Conservation (phyloP, 2,888 invertebrate genomes). For the Apamea crenata region DNA sequence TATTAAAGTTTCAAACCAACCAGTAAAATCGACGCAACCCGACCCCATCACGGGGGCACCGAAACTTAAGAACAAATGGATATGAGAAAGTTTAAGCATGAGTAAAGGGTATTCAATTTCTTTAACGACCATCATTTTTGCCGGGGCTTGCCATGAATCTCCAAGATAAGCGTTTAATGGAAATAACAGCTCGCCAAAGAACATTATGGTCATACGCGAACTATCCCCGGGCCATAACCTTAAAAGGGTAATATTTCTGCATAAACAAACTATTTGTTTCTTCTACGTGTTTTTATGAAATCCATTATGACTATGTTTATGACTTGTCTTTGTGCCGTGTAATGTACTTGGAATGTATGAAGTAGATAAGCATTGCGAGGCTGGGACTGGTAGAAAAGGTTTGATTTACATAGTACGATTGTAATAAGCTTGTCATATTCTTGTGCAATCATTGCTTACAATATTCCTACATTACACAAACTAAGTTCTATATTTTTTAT, state of each 20-base stretch:
- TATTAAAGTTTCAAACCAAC: neutral
- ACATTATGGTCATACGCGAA: conserved; percentile 83
- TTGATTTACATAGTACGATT: conserved; percentile 37
- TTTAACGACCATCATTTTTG: conserved; percentile 86
- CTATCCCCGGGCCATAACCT: conserved; percentile 79
- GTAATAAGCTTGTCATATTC: conserved; percentile 18
- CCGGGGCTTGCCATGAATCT: conserved; percentile 83
- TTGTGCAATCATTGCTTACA: conserved; percentile 9
- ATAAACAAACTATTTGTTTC: conserved; percentile 79
- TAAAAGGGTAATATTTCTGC: conserved; percentile 78
- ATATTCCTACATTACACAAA: neutral
- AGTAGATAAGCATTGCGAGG: conserved; percentile 37
- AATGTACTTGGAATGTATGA: conserved; percentile 28
- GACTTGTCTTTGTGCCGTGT: conserved; percentile 30
- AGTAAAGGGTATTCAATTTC: conserved; percentile 85
- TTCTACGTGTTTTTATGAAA: conserved; percentile 67
- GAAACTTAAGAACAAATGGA: conserved; percentile 72
- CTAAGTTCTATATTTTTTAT: neutral
- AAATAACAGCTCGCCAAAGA: conserved; percentile 81
- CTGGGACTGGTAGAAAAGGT: conserved; percentile 24
- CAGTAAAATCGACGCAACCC: conserved; percentile 29
- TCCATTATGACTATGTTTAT: conserved; percentile 59
- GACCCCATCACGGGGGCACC: conserved; percentile 42
- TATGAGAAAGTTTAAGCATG: conserved; percentile 79
- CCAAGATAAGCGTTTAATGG: conserved; percentile 87